These are phyloP conservation scores for Pachypeltis micranthus DNA, from an alignment of 1,140 invertebrate genomes.

Conservation along the genomic window DNA sequence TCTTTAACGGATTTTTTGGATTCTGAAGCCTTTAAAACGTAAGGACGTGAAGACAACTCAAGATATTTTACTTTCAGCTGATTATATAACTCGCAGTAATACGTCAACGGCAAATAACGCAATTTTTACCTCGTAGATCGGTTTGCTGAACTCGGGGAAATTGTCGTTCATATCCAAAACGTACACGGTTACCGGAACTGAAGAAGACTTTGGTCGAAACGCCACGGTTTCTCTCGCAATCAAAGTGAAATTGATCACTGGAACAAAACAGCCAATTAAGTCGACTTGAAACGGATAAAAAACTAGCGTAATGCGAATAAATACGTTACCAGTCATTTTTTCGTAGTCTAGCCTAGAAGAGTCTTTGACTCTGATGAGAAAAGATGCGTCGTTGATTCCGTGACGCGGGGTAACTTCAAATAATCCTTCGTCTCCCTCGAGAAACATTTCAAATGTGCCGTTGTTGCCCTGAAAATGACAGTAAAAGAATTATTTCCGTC, in stretches of 20 bases:
- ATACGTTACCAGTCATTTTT: constrained; percentile 42
- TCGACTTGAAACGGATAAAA: too few species aligned
- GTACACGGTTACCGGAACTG: constrained; percentile 71
- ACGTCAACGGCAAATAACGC: too few species aligned
- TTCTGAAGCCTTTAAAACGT: too few species aligned
- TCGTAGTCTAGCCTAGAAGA: constrained; percentile 76
- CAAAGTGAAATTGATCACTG: constrained; percentile 71
- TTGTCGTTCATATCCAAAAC: constrained; percentile 91
- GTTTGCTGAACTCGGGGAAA: constrained; percentile 73
- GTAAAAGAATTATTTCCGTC: neutral
- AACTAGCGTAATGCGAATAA: neutral
- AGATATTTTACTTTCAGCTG: too few species aligned
- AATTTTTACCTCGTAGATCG: constrained; percentile 57
- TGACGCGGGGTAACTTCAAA: constrained; percentile 81
- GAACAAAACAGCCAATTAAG: constrained; percentile 29
- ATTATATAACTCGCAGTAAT: too few species aligned
- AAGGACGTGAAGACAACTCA: too few species aligned
- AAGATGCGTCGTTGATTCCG: constrained; percentile 84
- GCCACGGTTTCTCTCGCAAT: constrained; percentile 71
- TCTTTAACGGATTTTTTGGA: too few species aligned
- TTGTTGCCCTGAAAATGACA: constrained; percentile 76
- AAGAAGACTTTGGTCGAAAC: constrained; percentile 56
- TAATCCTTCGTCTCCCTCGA: constrained; percentile 66
- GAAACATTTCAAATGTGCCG: constrained; percentile 73
- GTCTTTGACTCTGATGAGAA: constrained; percentile 80